Evolutionary conservation across 53 echinoderm and acorn worm species (phyloP).

Genomic region (Echinarachnius parma): DNA sequence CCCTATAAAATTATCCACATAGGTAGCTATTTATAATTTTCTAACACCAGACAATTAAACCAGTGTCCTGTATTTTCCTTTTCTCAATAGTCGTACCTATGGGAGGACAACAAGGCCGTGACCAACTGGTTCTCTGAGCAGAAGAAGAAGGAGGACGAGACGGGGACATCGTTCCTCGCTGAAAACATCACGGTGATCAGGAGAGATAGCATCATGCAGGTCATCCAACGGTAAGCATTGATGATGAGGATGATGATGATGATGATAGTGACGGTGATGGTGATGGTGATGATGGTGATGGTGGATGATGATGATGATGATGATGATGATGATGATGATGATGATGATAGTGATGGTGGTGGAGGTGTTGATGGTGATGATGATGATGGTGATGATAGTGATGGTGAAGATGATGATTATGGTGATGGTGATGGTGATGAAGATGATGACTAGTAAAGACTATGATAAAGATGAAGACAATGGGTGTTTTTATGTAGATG

Average conservation of each 20-base stretch:
- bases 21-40: too few species aligned
- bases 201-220: conserved; percentile 82
- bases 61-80: too few species aligned
- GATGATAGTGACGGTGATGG: background rate
- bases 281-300: conserved; percentile 1
- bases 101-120: conserved; percentile 95
- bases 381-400: conserved; percentile 10
- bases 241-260: background rate
- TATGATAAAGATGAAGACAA: background rate
- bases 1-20: too few species aligned
- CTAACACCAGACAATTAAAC: too few species aligned
- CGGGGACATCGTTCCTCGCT: conserved; percentile 63
- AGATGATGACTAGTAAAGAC: too few species aligned
- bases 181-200: conserved; percentile 84
- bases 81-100: conserved; percentile 63
- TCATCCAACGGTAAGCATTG: conserved; percentile 59
- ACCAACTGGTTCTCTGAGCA: conserved; percentile 70
- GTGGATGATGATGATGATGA: background rate
- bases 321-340: background rate
- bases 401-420: too few species aligned
- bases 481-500: background rate
- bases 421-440: too few species aligned
- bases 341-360: background rate
- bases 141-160: conserved; percentile 72
- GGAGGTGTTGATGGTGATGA: background rate